Conservation (phyloP, 2,888 invertebrate species). For the Ectemnius lituratus region DNA sequence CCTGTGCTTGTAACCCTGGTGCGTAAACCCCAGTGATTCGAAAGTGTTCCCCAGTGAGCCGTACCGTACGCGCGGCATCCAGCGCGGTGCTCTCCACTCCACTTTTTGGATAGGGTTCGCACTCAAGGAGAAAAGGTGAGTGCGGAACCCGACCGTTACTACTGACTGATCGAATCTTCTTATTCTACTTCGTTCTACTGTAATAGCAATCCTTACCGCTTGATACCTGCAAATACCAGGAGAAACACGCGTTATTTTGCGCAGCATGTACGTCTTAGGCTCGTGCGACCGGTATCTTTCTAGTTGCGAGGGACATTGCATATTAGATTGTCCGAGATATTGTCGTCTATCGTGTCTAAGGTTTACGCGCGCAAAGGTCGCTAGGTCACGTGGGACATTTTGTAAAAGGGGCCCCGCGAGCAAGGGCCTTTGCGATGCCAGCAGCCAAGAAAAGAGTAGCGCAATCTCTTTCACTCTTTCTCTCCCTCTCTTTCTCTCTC, state of each 20-base stretch:
- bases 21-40: constrained; percentile 27
- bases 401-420: constrained; percentile 19
- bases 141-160: background rate
- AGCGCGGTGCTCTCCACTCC: constrained; percentile 12
- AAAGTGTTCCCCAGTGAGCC: constrained; percentile 33
- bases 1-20: constrained; percentile 14
- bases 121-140: constrained; percentile 49
- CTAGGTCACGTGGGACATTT: constrained; percentile 41
- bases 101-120: constrained; percentile 56
- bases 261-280: background rate
- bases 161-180: no score
- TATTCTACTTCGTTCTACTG: no score
- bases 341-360: constrained; percentile 27
- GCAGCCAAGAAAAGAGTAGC: constrained; percentile 6
- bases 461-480: no score
- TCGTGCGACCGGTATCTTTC: background rate
- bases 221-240: no score
- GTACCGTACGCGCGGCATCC: constrained; percentile 20
- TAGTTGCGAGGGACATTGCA: no score
- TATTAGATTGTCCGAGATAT: background rate
- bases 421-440: constrained; percentile 7
- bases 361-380: constrained; percentile 50
- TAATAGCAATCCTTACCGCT: no score
- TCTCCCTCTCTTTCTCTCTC: no score
- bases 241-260: no score